Evolutionary conservation across 37 sponge, comb jelly and placozoan genomes (phyloP), one percentile per base, ranked within the genome.

Genomic region (Crambe crambe): DNA sequence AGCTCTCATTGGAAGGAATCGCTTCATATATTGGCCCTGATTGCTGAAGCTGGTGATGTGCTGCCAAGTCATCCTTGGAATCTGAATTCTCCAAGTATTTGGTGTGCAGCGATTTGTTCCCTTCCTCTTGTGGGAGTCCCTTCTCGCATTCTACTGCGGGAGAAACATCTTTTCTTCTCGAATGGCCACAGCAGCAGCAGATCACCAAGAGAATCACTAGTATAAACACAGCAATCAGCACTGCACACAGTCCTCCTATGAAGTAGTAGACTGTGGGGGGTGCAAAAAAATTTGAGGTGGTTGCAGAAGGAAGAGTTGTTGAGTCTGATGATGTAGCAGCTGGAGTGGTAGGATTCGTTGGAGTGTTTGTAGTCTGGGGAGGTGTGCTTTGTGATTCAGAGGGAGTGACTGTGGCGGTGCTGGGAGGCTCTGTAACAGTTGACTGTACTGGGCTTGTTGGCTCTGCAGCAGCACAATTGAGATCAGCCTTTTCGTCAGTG

Each of bases 31-130:
- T 30, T 2, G 66, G 66, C 17, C 66, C 66, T 2, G 66, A 65
- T 30, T 65, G 61, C 35, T 65, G 66, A 26, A 65, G 66, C 66
- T 65, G 66, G 31, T 65, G 66, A 65, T 65, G 66, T 2, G 31
- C 12, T 47, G 51, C 10, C 31, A 32, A 32, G 10, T 30, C 35
- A 31, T 65, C 35, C 66, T 65, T 65, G 2, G 31, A 31, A 17
- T 65, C 30, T 32, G 35, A 2, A 65, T 30, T 31, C 5, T 65
- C 66, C 2, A 30, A 3, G 10, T 30, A 5, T 65, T 65, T 34
- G 32, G 17, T 2, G 31, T 30, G 35, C 35, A 5, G 3, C 2
- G 66, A 17, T 2, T 30, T 30, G 10, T 65, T 34, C 35, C 31
- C 31, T 26, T 30, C 27, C 30, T 30, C 66, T 31, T 65, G 10